Base-by-base conservation (phyloP, 2,888 invertebrate species). In the Mystacides longicornis region DNA sequence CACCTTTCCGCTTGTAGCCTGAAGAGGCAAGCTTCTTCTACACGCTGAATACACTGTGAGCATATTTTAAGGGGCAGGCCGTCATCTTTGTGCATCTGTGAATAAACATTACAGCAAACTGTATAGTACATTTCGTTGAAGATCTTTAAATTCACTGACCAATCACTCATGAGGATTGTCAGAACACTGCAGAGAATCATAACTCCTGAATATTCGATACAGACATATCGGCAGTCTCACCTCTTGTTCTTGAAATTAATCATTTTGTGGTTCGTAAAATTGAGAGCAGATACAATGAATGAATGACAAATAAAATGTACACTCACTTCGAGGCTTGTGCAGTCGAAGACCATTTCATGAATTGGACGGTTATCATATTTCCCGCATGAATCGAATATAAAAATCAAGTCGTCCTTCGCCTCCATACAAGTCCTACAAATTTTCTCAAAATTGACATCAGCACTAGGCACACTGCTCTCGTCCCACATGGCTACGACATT, bases 1-100 rank as follows among this genome's bases (percentile, higher is more conserved):
- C 46, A 46, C 19, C 46, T 46, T 20, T 46, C 46, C 19, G 46
- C 46, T 46, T 46, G 46, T 3, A 46, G 14, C 14, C 21, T 46
- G 46, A 46, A 46, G 19, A 3, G 11, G 14, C 11, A 46, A 3
- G 46, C 46, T 7, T 19, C 19, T 11, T 19, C 19, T 14, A 46
- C 46, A 19, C 21, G 11, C 7, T 46, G 4, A 20, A 9, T 21
- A 19, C 46, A 46, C 18, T 19, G 7, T n/a, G 21, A 11, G 19
- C 46, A 46, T 11, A 46, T 46, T 7, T 14, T 19, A 3, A 20
- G 4, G 3, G 46, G 46, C 9, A 46, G 21, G 16, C 46, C 46
- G 14, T 46, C 46, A 18, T 21, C 46, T 21, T 21, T 19, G 46
- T 19, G 3, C 9, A 46, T 19, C 46, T 46, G 14, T 9, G 20